Percentiles rank a stretch among this genome's conserved stretches.
Evolutionary conservation across 2,113 vertebrate species (phyloP).

Genomic region (Pithys albifrons): DNA sequence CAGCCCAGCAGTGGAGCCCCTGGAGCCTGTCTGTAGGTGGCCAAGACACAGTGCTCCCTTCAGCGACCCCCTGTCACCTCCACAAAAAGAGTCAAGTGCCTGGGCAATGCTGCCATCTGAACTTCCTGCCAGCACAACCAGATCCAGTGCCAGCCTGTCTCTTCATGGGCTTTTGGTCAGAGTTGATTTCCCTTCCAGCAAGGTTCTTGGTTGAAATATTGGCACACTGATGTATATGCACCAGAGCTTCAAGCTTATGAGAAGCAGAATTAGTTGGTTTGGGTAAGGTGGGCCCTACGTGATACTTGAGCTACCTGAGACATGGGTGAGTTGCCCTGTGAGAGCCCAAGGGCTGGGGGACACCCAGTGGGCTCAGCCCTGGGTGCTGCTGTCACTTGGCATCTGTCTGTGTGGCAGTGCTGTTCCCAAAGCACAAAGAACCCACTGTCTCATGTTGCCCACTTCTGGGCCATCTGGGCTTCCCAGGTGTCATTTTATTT

Average conservation of each 20-base stretch:
- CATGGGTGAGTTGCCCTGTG: accelerated
- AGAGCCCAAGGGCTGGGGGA: background rate
- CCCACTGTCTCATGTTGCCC: accelerated
- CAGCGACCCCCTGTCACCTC: accelerated
- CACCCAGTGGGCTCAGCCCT: background rate
- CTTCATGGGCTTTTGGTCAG: background rate
- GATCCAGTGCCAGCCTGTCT: background rate
- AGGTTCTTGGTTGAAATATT: background rate
- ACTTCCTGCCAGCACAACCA: background rate
- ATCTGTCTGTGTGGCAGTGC: background rate
- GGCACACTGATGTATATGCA: accelerated
- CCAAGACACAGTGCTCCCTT: accelerated
- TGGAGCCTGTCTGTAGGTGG: accelerated
- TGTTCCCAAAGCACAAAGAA: background rate
- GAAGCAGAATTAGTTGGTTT: background rate
- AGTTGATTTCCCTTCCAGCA: background rate
- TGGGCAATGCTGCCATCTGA: accelerated
- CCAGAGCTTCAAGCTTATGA: background rate
- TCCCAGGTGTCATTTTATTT: background rate
- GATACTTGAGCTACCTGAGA: accelerated
- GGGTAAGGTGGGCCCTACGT: background rate
- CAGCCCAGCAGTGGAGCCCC: accelerated
- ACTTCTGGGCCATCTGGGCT: background rate
- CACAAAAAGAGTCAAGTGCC: background rate
- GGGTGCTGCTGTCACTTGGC: background rate